These are phyloP conservation scores for Brotula barbata DNA, from an alignment of 2,797 vertebrate species.

Conservation along the genomic window DNA sequence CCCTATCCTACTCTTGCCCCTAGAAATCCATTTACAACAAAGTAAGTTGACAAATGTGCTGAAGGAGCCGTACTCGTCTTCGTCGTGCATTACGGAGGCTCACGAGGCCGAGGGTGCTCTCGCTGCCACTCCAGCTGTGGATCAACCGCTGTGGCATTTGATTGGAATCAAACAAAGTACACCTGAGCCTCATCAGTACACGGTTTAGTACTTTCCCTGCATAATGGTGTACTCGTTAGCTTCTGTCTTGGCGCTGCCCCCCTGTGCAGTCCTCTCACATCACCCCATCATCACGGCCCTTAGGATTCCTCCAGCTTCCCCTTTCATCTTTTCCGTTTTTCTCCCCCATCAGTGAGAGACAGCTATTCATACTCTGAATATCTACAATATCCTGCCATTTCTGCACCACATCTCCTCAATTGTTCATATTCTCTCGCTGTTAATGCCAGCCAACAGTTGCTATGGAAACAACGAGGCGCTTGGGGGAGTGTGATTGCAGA, in stretches of 20 bases:
- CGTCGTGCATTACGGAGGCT: too few species aligned
- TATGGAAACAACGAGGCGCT: constrained; percentile 86
- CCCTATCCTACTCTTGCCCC: constrained; percentile 41
- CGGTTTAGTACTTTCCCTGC: neutral
- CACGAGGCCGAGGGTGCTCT: neutral
- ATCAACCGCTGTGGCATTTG: neutral
- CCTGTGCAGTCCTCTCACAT: neutral
- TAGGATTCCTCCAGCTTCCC: neutral
- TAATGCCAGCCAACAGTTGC: constrained; percentile 86
- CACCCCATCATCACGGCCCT: neutral
- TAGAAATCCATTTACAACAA: constrained; percentile 54
- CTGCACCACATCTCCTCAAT: constrained; percentile 50
- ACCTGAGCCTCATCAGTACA: constrained; percentile 2
- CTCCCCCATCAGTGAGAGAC: neutral
- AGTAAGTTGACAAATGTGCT: too few species aligned
- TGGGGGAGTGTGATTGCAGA: constrained; percentile 83
- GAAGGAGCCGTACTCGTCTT: too few species aligned
- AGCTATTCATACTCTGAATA: constrained; percentile 19
- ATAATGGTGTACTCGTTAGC: neutral
- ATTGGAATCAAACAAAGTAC: constrained; percentile 4
- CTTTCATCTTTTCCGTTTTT: constrained; percentile 2
- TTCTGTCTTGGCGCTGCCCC: neutral
- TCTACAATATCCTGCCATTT: constrained; percentile 40
- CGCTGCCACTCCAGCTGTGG: neutral
- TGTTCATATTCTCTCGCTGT: constrained; percentile 52